Base-by-base conservation (phyloP, 2,888 invertebrate species). In the Ormyrus labotus region DNA sequence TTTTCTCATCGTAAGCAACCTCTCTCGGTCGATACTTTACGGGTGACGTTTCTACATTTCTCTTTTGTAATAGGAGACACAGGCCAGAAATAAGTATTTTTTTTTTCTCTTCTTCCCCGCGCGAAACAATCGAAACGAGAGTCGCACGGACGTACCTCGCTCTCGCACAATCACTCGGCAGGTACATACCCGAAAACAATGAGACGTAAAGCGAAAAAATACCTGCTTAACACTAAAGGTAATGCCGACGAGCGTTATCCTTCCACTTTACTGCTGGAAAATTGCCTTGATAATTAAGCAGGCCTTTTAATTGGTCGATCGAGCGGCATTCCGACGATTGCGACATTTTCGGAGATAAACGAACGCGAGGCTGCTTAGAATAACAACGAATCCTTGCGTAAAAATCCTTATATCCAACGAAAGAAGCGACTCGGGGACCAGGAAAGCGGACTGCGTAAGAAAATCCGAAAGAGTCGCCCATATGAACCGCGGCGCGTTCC, bases 1-100 rank as follows among this genome's bases (percentile, higher is more conserved):
- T 81, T 81, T 81, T 81, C 81, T 81, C 77, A 81, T 81, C 68
- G 81, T 80, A 80, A 80, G 71, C 77, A 51, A 76, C 61, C 34
- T 72, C 34, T 72, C 9, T 34, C 8, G 48, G 51, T 63, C 81
- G 64, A 77, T 77, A 77, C 72, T 73, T 81, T 81, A 81, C 80
- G 55, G 64, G 73, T 81, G 81, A 81, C 81, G 81, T 81, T 81
- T 81, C 73, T 73, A 73, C 81, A 53, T 81, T 81, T 81, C 76
- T 81, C 81, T 73, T 81, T 81, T 81, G 81, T 69, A 77, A 77
- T 77, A 77, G 58, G 77, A 73, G 81, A 81, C 81, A 72, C 53
- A 72, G 57, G 50, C 80, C 11, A 80, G 76, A 80, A 81, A 53
- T 67, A 72, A 47, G 48, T 64, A 60, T 81, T 69, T 74, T 53